Evolutionary conservation across 2,888 invertebrate species (phyloP).

Genomic region (Agrochola lychnidis): DNA sequence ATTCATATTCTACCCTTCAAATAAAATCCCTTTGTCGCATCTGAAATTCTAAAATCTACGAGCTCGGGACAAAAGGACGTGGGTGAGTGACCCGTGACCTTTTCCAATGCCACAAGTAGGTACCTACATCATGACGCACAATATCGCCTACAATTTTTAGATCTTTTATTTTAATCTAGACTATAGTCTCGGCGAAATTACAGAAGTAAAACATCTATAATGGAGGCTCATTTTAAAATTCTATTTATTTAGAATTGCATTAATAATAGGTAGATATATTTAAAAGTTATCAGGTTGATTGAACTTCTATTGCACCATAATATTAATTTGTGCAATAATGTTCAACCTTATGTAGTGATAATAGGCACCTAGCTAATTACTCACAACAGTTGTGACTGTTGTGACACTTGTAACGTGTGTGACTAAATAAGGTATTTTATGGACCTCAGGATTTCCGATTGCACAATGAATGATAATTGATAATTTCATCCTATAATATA

Average conservation of each 20-base stretch:
- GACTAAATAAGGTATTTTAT: neutral
- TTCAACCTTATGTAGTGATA: neutral
- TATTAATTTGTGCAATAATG: neutral
- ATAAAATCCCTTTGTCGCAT: neutral
- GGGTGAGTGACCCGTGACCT: conserved; percentile 31
- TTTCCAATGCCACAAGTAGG: conserved; percentile 1
- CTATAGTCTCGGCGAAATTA: neutral
- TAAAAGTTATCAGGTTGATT: neutral
- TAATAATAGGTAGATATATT: neutral
- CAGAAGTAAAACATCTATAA: neutral
- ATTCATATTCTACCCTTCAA: neutral
- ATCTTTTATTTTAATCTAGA: neutral
- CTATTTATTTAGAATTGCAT: neutral
- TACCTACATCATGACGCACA: conserved; percentile 1
- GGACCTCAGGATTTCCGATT: too few relatives aligned
- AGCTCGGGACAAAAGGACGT: conserved; percentile 12
- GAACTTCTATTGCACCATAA: neutral
- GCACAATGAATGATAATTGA: conserved; percentile 28
- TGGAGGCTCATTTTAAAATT: neutral
- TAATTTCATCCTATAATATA: neutral
- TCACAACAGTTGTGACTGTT: neutral
- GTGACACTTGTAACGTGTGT: neutral
- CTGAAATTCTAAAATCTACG: conserved; percentile 18
- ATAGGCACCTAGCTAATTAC: neutral
- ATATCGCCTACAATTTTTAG: neutral